Evolutionary conservation across 1,140 invertebrate genomes (phyloP), one percentile per base, ranked within the genome.

Genomic region (Ceratosolen fusciceps): DNA sequence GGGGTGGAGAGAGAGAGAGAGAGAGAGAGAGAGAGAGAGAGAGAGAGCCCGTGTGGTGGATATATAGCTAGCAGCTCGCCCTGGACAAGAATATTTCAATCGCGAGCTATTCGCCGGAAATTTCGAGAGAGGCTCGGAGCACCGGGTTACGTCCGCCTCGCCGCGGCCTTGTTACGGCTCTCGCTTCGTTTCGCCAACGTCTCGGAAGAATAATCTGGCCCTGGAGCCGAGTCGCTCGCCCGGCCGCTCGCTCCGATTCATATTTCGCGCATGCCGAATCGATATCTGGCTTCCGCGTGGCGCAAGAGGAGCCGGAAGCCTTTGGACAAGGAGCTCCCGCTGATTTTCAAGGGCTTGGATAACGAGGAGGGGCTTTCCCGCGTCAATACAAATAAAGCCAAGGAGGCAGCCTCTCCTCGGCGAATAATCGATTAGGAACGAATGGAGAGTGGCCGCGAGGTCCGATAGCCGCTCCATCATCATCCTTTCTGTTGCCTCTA

Each of bases 381-480:
- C 12, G 3, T 37, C 58, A 65, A 37, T 65, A 37, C 31, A 65
- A 65, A 65, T 65, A 37, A 65, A 65, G 60, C 31, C 34, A 65
- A 65, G 31, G 60, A 65, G 31, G 60, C 34, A 65, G 31, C 31
- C 8, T 31, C 31, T 31, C n/a, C 37, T 19, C 14, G 37, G 60
- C 10, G 60, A 65, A 65, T 65, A 65, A 65, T 65, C 60, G 60
- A 65, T 65, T 65, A 65, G 60, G n/a, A 65, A 65, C 37, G 29
- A 62, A 62, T 62, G 58, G 26, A 34, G 31, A 65, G 10, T 3
- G 34, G 31, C 0, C 19, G 31, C 60, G 31, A 65, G 2, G 34
- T 37, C 31, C 31, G 34, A 37, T 37, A 65, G 19, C 31, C 9
- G n/a, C 21, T 5, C 14, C 14, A 19, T n/a, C n/a, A n/a, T n/a